Percentiles rank a stretch among this genome's conserved stretches.
Evolutionary conservation across 37 sponge, comb jelly and placozoan species (phyloP).

Genomic region (Petrosia ficiformis): DNA sequence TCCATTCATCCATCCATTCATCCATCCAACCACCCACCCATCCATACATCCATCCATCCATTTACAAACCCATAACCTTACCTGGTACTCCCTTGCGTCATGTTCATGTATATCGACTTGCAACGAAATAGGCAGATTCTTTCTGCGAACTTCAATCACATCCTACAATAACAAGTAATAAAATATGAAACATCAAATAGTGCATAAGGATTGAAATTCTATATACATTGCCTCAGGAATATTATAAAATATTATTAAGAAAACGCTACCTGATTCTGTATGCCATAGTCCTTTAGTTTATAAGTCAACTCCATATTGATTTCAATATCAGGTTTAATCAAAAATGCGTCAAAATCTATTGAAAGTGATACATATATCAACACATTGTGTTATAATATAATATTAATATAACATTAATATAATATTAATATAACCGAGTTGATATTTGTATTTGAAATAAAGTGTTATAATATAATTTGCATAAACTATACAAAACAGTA

Average conservation of each 20-base stretch:
- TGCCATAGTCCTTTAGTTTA: not conserved
- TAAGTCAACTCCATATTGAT: not conserved
- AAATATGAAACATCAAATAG: not conserved
- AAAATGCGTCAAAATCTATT: slow-evolving; percentile 13
- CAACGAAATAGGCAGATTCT: slow-evolving; percentile 42
- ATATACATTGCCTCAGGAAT: too few species aligned
- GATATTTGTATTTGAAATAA: too few species aligned
- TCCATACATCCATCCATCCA: too few species aligned
- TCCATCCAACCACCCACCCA: too few species aligned
- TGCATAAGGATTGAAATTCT: too few species aligned
- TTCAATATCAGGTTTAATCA: not conserved
- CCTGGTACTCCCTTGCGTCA: slow-evolving; percentile 18
- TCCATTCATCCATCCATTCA: too few species aligned
- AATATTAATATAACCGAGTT: too few species aligned
- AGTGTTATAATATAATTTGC: too few species aligned
- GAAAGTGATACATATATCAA: not conserved
- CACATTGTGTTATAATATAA: not conserved
- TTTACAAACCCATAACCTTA: too few species aligned
- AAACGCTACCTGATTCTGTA: not conserved
- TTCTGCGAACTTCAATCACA: slow-evolving; percentile 29
- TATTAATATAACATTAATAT: not conserved
- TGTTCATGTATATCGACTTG: slow-evolving; percentile 27
- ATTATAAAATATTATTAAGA: too few species aligned
- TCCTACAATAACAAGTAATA: slow-evolving; percentile 23
- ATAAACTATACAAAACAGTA: too few species aligned